Base-by-base conservation (phyloP, 2,113 vertebrate species). In the Bambusicola thoracicus region DNA sequence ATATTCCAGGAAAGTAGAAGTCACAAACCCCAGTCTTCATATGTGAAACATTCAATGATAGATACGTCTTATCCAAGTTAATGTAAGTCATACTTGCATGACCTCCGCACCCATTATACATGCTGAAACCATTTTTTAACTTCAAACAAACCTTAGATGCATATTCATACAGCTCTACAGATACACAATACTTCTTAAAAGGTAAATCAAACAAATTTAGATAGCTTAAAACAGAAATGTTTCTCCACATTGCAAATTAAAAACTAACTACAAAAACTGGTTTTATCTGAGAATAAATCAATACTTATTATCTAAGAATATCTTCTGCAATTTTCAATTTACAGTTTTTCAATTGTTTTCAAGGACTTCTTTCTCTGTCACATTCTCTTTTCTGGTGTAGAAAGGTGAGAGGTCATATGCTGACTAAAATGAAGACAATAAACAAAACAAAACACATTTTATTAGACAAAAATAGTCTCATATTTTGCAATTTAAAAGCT, bases 31-130 rank as follows among this genome's bases (percentile, higher is more conserved):
- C 29, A 63, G 13, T 2, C 3, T 51, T 41, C n/a, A 67, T 74
- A 51, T 84, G 12, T 44, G 38, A 78, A 88, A 84, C 8, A 56
- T 32, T 78, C 17, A 25, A 14, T 27, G 20, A 78, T 13, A 16
- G 65, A 9, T 25, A 78, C 10, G 11, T 70, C 14, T 62, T 65
- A 8, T 5, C 8, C 29, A 40, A 11, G 17, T 79, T 40, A 86
- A 1, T 15, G 0, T 13, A 77, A 6, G 0, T 43, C 36, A 63
- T 63, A 29, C 24, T n/a, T 63, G 3, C 1, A 0, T 43, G 32
- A 41, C 41, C 43, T 21, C 22, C 46, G 7, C 11, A 29, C 3
- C 18, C 8, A 30, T 67, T 25, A 25, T 8, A 49, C 4, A 46
- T 46, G 14, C 0, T 1, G 2, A 94, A 90, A 74, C 3, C 2